Conservation (phyloP, 2,113 vertebrate genomes). For the Nesoenas mayeri region DNA sequence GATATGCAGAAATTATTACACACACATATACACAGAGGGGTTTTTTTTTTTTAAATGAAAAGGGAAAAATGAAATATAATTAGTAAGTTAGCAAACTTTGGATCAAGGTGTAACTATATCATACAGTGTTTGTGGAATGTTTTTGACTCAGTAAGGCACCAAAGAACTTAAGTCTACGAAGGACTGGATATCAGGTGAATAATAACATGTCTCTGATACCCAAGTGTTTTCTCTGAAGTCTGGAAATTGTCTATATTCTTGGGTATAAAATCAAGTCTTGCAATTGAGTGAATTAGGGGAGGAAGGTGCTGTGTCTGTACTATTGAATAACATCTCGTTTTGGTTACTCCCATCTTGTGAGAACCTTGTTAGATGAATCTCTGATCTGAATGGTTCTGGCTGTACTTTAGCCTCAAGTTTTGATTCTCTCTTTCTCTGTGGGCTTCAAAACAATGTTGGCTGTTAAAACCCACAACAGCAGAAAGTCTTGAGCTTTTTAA, state of each 20-base stretch:
- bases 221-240: not conserved
- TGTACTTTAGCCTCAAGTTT: not conserved
- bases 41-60: not conserved
- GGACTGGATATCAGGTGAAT: not conserved
- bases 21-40: too few relatives aligned
- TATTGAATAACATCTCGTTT: not conserved
- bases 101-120: not conserved
- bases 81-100: not conserved
- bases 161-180: not conserved
- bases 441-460: not conserved
- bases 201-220: not conserved
- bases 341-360: fast-evolving
- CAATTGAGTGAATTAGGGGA: not conserved
- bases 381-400: not conserved
- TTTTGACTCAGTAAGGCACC: not conserved
- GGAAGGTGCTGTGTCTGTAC: not conserved
- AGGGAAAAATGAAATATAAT: not conserved
- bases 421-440: not conserved
- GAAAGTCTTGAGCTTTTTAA: not conserved
- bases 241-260: not conserved
- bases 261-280: not conserved
- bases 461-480: not conserved
- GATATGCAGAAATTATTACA: not conserved
- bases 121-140: not conserved
- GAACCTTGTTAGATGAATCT: not conserved